Percentiles rank a stretch among this genome's conserved stretches.
Evolutionary conservation across 2,888 invertebrate genomes (phyloP).

Genomic region (Lucinisca nassula): DNA sequence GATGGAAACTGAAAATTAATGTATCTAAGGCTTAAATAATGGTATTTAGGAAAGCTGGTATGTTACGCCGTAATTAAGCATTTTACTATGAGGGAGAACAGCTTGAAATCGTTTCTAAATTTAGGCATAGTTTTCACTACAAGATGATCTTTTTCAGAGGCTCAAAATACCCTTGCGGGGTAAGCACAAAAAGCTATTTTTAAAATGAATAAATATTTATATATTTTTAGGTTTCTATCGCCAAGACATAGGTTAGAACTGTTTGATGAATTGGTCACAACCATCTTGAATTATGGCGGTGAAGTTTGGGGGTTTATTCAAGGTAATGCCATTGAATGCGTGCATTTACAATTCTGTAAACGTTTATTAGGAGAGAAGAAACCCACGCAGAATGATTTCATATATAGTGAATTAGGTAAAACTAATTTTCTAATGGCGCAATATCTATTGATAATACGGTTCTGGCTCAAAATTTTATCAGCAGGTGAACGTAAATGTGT

Average conservation of each 20-base stretch:
- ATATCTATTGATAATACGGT: not conserved
- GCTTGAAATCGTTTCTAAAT: not conserved
- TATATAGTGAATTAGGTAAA: not conserved
- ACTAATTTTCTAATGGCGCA: not conserved
- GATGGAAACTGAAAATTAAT: too few species aligned
- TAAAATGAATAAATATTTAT: not conserved
- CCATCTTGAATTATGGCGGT: not conserved
- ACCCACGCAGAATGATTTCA: not conserved
- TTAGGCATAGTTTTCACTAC: not conserved
- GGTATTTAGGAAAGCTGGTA: too few species aligned
- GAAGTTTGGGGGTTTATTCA: not conserved
- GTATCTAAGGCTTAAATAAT: too few species aligned
- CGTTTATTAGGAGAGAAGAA: not conserved
- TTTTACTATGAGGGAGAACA: too few species aligned
- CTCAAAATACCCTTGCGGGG: not conserved
- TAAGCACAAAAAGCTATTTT: not conserved
- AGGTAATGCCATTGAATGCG: not conserved
- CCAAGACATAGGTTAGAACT: not conserved
- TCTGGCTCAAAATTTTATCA: not conserved
- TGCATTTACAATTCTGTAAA: not conserved
- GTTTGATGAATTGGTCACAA: not conserved
- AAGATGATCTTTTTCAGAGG: not conserved
- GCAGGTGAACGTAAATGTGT: too few species aligned
- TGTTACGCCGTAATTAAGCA: not conserved
- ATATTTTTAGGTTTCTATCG: too few species aligned